Evolutionary conservation across 2,888 invertebrate genomes (phyloP).

Genomic region (Campoplex nolae): DNA sequence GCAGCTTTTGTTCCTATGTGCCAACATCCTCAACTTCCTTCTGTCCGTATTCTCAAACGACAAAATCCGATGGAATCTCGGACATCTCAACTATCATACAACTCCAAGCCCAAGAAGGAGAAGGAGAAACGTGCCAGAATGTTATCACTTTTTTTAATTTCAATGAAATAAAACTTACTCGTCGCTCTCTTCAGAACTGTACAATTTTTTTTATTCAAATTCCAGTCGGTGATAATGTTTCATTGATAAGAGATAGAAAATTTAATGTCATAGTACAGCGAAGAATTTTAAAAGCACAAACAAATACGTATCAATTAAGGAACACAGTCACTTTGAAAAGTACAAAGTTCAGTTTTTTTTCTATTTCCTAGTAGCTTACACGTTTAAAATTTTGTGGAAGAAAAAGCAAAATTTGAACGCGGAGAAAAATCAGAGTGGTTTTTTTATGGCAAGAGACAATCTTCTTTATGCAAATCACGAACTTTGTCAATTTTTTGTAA

Average conservation of each 20-base stretch:
- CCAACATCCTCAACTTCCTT: constrained; percentile 61
- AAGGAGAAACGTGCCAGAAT: not conserved
- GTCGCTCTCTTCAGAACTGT: not conserved
- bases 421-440: too few species aligned
- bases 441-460: too few species aligned
- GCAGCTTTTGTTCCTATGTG: constrained; percentile 52
- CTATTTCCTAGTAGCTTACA: too few species aligned
- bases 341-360: too few species aligned
- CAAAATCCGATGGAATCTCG: not conserved
- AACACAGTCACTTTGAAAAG: too few species aligned
- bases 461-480: too few species aligned
- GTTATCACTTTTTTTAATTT: too few species aligned
- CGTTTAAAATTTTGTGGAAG: too few species aligned
- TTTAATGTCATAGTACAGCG: not conserved
- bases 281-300: not conserved
- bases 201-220: not conserved
- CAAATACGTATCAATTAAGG: not conserved
- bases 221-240: not conserved
- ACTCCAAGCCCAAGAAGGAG: not conserved
- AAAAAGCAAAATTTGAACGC: too few species aligned
- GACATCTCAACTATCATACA: not conserved
- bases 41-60: constrained; percentile 17
- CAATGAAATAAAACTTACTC: not conserved
- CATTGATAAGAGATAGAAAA: not conserved
- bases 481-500: too few species aligned